A percentile compares a stretch with the other conserved stretches of the same genome.
Evolutionary conservation across 2,888 invertebrate genomes (phyloP).

Genomic region (Brassicogethes aeneus): DNA sequence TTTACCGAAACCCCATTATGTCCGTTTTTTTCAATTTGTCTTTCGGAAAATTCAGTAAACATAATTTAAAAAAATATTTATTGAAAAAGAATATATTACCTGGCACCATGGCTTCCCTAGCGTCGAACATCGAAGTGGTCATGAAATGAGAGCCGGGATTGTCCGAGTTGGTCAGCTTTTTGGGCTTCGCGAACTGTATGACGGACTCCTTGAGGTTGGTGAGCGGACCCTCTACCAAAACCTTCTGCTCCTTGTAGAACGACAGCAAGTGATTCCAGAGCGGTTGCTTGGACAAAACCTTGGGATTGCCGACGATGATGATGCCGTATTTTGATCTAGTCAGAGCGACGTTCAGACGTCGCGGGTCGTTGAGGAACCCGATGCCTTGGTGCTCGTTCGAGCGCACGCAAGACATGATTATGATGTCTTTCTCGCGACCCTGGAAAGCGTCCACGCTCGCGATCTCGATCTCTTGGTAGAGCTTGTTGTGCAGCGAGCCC

Average conservation of each 20-base stretch:
- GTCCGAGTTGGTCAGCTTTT: constrained; percentile 86
- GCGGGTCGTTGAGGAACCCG: constrained; percentile 95
- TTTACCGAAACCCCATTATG: no score
- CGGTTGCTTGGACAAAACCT: constrained; percentile 95
- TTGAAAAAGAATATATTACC: not conserved
- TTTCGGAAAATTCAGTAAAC: no score
- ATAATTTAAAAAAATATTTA: no score
- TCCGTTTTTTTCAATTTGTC: no score
- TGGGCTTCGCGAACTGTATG: constrained; percentile 95
- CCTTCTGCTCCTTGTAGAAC: constrained; percentile 95
- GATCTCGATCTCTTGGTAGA: constrained; percentile 98
- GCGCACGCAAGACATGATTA: constrained; percentile 97
- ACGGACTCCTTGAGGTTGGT: constrained; percentile 94
- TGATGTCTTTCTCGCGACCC: constrained; percentile 97
- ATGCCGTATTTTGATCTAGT: constrained; percentile 96
- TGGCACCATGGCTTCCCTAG: constrained; percentile 88
- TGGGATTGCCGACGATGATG: constrained; percentile 98
- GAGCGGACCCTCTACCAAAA: constrained; percentile 93
- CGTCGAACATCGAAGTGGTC: constrained; percentile 95
- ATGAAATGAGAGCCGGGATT: constrained; percentile 97
- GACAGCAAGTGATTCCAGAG: constrained; percentile 97
- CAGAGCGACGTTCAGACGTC: constrained; percentile 94
- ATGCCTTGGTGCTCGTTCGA: constrained; percentile 97
- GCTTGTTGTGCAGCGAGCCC: constrained; percentile 90
- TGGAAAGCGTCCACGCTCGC: constrained; percentile 99